Base-by-base conservation (phyloP, 2,113 vertebrate species). In the Hyla sarda region DNA sequence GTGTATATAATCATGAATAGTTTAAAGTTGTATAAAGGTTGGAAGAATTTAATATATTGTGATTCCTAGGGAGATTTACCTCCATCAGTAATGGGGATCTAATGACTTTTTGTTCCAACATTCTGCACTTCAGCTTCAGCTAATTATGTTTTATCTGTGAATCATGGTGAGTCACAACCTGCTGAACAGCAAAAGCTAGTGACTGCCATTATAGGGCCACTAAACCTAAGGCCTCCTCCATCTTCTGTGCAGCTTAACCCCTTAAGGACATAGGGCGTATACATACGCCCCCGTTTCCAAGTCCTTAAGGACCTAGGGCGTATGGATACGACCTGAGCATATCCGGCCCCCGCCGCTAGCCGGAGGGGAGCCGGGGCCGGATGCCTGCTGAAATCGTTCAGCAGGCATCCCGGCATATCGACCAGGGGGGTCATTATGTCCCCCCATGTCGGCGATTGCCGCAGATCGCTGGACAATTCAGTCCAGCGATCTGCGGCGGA, bases 121-220 rank as follows among this genome's bases (percentile, higher is more conserved):
- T 54, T n/a, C 30, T 79, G 52, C 28, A 37, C 56, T 23, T 62
- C 17, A 56, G 21, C 37, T 60, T 45, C 25, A 23, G 17, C 54
- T 80, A 62, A 60, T 80, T 45, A 60, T n/a, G 34, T 80, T 41
- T 60, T 9, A 62, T 60, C 54, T 62, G 34, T 60, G 77, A 62
- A 54, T 80, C 34, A 62, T 23, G 5, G 23, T 62, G 34, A 80
- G 34, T 79, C 54, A 62, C 21, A 14, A 25, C 2, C 48, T 28
- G 17, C 21, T 25, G 21, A 79, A 37, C 37, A 45, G 34, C 30
- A 45, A 14, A 60, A 32, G 21, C 19, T 60, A 41, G 52, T 58
- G 34, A 37, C 23, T n/a, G 13, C 17, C 34, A 41, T n/a, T 45
- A 80, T 41, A 71, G 32, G 67, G 34, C 32, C 34, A 41, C 7